Percentiles rank a stretch among this genome's conserved stretches.
Evolutionary conservation across 2,888 invertebrate genomes (phyloP).

Genomic region (Tenthredo mesomela): DNA sequence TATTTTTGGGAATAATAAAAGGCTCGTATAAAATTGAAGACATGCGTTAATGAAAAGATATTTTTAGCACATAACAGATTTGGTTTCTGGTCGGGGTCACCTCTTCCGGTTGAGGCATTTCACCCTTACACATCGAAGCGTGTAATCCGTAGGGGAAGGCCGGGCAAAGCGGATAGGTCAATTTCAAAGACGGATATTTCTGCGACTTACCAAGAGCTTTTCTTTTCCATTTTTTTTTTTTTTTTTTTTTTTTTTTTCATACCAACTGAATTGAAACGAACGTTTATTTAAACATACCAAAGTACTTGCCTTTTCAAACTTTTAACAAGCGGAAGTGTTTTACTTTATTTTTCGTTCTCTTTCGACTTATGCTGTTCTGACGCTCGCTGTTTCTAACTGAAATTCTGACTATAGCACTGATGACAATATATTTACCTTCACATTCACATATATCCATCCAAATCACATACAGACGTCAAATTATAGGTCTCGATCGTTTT

Average conservation of each 20-base stretch:
- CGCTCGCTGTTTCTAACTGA: neutral
- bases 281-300: neutral
- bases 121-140: neutral
- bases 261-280: neutral
- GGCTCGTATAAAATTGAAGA: neutral
- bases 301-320: neutral
- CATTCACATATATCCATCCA: too few species aligned
- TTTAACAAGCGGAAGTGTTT: neutral
- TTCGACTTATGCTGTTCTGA: too few species aligned
- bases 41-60: conserved; percentile 7
- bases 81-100: neutral
- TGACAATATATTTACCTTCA: too few species aligned
- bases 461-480: neutral
- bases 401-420: neutral
- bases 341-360: neutral
- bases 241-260: neutral
- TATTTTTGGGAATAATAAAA: neutral
- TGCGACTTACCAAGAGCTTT: neutral
- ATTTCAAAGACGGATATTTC: neutral
- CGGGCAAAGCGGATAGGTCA: conserved; percentile 3
- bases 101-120: conserved; percentile 3
- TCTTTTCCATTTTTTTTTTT: neutral
- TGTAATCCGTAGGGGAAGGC: conserved; percentile 17
- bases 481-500: neutral
- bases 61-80: neutral